Evolutionary conservation across 2,113 vertebrate species (phyloP).

Genomic region (Neogale vison): DNA sequence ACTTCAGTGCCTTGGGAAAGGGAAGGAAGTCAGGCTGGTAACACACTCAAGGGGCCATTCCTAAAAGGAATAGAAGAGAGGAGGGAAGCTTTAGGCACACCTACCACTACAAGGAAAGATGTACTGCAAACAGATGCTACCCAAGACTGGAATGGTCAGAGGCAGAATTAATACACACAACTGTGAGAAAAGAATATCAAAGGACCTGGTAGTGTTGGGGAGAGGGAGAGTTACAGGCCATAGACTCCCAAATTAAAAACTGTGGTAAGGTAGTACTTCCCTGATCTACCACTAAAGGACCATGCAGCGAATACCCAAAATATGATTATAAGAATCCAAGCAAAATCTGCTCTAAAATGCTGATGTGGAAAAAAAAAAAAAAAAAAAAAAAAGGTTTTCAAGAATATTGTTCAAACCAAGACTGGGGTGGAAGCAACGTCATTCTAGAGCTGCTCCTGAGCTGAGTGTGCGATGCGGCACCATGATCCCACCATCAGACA

Average conservation of each 20-base stretch:
- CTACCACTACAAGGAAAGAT: neutral
- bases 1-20: neutral
- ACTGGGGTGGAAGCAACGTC: neutral
- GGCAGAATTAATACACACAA: neutral
- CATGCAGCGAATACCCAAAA: neutral
- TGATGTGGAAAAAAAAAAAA: neutral
- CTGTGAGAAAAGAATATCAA: neutral
- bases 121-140: no score
- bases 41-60: neutral
- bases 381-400: neutral
- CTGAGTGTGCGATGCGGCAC: accelerated
- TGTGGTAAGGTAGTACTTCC: neutral
- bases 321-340: neutral
- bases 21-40: neutral
- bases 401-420: neutral
- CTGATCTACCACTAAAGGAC: no score
- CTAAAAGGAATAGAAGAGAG: neutral
- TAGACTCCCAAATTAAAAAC: neutral
- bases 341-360: neutral
- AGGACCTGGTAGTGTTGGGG: no score
- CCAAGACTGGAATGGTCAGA: no score
- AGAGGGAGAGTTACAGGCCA: neutral
- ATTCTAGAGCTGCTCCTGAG: neutral
- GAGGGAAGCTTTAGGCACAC: neutral
- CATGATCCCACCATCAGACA: neutral